A percentile compares a stretch with the other conserved stretches of the same genome.
Conservation (phyloP, 2,888 invertebrate species). For the Diadegma fenestrale region DNA sequence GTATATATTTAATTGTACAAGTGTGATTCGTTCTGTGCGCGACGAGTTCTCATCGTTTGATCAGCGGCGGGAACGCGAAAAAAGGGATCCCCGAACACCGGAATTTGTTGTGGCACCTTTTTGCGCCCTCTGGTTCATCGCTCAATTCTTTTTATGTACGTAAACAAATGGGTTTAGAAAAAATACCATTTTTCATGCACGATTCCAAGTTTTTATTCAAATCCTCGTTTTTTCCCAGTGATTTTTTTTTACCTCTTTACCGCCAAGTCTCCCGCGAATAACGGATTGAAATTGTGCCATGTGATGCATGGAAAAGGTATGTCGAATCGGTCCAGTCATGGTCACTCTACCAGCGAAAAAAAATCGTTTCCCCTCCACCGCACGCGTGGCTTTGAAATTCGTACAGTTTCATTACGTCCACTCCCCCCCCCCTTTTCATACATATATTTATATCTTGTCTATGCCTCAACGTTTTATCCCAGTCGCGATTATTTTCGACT, state of each 20-base stretch:
- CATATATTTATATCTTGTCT: conserved; percentile 3
- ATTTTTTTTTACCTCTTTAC: background rate
- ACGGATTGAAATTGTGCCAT: background rate
- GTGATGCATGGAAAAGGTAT: background rate
- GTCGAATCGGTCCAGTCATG: background rate
- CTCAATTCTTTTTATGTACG: background rate
- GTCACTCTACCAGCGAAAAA: background rate
- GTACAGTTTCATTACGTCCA: background rate
- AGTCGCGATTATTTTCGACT: conserved; percentile 2
- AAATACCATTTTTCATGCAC: background rate
- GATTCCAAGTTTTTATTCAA: background rate
- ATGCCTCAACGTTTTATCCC: background rate
- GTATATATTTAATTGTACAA: background rate
- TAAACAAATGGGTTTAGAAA: conserved; percentile 4
- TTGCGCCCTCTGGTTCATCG: conserved; percentile 20
- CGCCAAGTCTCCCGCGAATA: background rate
- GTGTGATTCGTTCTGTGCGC: background rate
- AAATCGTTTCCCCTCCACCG: background rate
- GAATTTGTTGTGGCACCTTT: conserved; percentile 18
- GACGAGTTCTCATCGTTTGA: background rate
- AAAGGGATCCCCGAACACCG: conserved; percentile 5
- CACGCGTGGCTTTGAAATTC: background rate
- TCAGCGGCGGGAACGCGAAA: background rate
- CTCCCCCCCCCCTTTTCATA: background rate
- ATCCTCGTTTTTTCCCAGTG: background rate